These are phyloP conservation scores for Himantopus leucocephalus DNA, from an alignment of 2,113 vertebrate species.

Conservation along the genomic window DNA sequence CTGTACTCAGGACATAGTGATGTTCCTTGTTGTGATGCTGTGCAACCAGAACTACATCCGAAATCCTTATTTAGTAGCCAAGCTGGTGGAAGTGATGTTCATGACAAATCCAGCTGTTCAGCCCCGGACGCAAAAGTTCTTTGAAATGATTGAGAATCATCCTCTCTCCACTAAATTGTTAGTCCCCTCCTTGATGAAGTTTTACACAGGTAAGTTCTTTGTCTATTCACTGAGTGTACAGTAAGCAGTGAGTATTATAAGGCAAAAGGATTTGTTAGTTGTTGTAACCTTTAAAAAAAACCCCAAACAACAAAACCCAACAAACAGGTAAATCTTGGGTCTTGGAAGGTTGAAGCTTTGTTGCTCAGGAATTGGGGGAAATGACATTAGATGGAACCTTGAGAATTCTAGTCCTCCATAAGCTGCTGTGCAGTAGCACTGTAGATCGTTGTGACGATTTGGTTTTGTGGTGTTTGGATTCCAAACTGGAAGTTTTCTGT, in stretches of 20 bases:
- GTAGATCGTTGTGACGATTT: neutral
- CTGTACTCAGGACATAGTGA: constrained; percentile 95
- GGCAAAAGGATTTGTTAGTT: neutral
- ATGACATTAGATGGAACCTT: neutral
- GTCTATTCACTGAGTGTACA: neutral
- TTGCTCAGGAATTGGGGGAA: neutral
- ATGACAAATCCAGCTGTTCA: constrained; percentile 98
- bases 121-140: constrained; percentile 95
- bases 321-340: neutral
- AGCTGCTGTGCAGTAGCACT: neutral
- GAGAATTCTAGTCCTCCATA: neutral
- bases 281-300: neutral
- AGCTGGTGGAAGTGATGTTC: constrained; percentile 97
- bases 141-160: constrained; percentile 98
- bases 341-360: neutral
- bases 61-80: constrained; percentile 96
- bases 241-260: neutral
- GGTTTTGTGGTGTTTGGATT: neutral
- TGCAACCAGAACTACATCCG: constrained; percentile 99
- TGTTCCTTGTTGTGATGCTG: constrained; percentile 96
- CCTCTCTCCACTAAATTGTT: constrained; percentile 91
- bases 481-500: neutral
- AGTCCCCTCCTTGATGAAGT: constrained; percentile 99
- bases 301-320: no score
- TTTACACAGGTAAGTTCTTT: constrained; percentile 88